Evolutionary conservation across 1,140 invertebrate species (phyloP).

Genomic region (Harlomillsia oculata): DNA sequence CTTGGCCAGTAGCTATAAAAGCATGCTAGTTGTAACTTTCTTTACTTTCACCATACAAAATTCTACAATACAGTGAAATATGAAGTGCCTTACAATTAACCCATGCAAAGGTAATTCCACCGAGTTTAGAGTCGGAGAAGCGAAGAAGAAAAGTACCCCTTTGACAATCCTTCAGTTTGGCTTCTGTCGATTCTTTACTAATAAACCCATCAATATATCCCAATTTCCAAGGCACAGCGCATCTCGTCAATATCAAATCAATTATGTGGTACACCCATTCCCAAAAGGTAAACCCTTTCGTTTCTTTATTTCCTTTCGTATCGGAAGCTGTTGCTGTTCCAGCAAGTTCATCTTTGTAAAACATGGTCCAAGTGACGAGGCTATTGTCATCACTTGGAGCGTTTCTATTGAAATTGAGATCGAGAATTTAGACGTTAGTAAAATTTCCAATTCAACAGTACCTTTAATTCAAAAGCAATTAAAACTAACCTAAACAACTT

Average conservation of each 20-base stretch:
- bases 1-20: background rate
- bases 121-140: slow-evolving; percentile 4
- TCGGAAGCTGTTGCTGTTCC: background rate
- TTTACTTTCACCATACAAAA: background rate
- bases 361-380: slow-evolving; percentile 2
- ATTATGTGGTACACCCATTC: slow-evolving; percentile 2
- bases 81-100: background rate
- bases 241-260: background rate
- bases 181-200: slow-evolving; percentile 2
- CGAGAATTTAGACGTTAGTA: no score
- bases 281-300: slow-evolving; percentile 7
- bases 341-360: slow-evolving; percentile 4
- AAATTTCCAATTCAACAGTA: no score
- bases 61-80: background rate
- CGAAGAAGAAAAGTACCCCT: slow-evolving; percentile 1
- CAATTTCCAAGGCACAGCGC: slow-evolving; percentile 1
- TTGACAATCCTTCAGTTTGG: background rate
- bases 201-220: slow-evolving; percentile 1
- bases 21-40: background rate
- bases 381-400: background rate
- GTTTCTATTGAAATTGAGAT: background rate
- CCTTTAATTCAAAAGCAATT: background rate
- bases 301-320: slow-evolving; percentile 1
- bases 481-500: background rate
- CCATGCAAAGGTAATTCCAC: slow-evolving; percentile 11